Evolutionary conservation across 1,140 invertebrate species (phyloP), one percentile per base, ranked within the genome.

Genomic region (Tetramorium alpestre): DNA sequence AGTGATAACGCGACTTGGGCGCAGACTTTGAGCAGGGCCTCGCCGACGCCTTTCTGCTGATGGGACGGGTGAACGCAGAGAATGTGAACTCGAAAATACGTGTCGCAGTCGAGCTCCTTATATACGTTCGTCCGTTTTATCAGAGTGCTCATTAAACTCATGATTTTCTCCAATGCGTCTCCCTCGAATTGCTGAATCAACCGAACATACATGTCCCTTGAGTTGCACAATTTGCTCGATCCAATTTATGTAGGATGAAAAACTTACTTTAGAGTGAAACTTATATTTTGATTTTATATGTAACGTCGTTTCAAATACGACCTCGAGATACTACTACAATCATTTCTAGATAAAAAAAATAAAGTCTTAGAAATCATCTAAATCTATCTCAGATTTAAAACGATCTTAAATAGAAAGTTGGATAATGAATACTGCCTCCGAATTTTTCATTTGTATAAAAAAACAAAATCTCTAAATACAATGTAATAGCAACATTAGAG

Each of bases 11-110:
- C 96, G 7, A 96, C 91, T 18, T 93, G 89, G 18, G 96, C 89
- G 13, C 95, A 96, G 33, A 94, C 91, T 44, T 94, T 93, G 44
- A 96, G 89, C 77, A 97, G 91, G 22, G 95, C 95, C 28, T 92
- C 93, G 3, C 92, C 95, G 70, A 97, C 90, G 10, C 86, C 90
- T 90, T 91, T 93, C 3, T 85, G 84, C 54, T 92, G 91, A 88
- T 95, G 96, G 22, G 94, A 93, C 0, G 95, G 94, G 86, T 94
- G 94, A 18, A 96, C 92, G 77, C 94, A 95, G 0, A 96, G 51
- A 25, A 95, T 49, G 67, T 95, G 93, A 38, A 95, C 89, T 10
- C 93, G 88, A 7, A 96, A 87, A 87, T 94, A 95, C 0, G 64
- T 64, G 0, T 94, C 93, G 16, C 87, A 88, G 0, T 92, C 90